These are phyloP conservation scores for Aspiorhynchus laticeps DNA, from an alignment of 2,113 vertebrate species.

Conservation along the genomic window DNA sequence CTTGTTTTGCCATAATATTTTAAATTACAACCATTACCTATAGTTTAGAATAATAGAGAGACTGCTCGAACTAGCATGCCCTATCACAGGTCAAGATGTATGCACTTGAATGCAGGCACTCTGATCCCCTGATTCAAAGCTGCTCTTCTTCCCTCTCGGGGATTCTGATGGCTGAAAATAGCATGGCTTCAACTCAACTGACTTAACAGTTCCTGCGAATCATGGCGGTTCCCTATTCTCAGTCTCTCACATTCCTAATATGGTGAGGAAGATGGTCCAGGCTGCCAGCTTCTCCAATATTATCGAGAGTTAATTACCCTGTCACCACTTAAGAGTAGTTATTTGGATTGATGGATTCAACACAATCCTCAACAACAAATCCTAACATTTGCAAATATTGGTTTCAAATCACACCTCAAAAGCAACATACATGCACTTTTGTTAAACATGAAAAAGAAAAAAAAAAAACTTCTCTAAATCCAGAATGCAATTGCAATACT, in stretches of 20 bases:
- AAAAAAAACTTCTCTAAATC: neutral
- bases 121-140: constrained; percentile 49
- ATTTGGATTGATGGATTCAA: constrained; percentile 44
- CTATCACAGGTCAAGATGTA: constrained; percentile 37
- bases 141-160: constrained; percentile 34
- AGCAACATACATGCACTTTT: neutral
- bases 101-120: constrained; percentile 34
- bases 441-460: neutral
- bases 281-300: constrained; percentile 62
- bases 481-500: neutral
- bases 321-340: constrained; percentile 43
- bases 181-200: constrained; percentile 50
- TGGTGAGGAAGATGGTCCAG: constrained; percentile 48
- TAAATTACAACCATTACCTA: neutral
- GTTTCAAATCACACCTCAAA: neutral
- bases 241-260: constrained; percentile 61
- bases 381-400: neutral
- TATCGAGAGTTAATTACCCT: constrained; percentile 59
- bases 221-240: constrained; percentile 48
- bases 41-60: neutral
- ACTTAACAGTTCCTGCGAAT: constrained; percentile 55
- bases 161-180: constrained; percentile 56
- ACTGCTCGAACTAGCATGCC: neutral
- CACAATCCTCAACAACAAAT: constrained; percentile 1
- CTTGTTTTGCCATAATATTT: neutral